These are phyloP conservation scores for Ichneumoninae sp. DNA, from an alignment of 2,888 invertebrate species.

Conservation along the genomic window DNA sequence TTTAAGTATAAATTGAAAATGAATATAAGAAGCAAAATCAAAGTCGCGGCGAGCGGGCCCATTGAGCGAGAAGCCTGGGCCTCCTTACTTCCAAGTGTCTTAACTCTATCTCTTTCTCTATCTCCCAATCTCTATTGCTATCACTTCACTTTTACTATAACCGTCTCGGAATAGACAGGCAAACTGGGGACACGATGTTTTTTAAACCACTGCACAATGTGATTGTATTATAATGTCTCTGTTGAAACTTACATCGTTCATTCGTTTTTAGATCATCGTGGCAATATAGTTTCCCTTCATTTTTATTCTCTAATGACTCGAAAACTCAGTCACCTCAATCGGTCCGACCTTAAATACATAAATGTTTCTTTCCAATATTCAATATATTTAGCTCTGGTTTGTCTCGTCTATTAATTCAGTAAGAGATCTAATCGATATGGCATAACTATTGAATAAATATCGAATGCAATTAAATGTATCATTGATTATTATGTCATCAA, in stretches of 20 bases:
- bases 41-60: constrained; percentile 78
- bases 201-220: not conserved
- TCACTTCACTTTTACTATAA: constrained; percentile 59
- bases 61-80: constrained; percentile 75
- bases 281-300: constrained; percentile 12
- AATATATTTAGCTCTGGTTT: constrained; percentile 74
- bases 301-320: not conserved
- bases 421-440: constrained; percentile 78
- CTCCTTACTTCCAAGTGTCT: constrained; percentile 83
- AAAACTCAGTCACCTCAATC: not conserved
- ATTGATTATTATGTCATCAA: constrained; percentile 50
- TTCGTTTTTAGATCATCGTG: constrained; percentile 52
- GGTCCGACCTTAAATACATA: not conserved
- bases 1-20: constrained; percentile 74
- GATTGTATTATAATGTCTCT: constrained; percentile 59
- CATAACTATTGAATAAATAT: constrained; percentile 80
- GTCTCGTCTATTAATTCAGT: constrained; percentile 77
- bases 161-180: constrained; percentile 77
- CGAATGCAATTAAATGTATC: constrained; percentile 74
- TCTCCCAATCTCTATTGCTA: constrained; percentile 65
- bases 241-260: constrained; percentile 17
- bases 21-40: constrained; percentile 77
- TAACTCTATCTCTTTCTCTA: constrained; percentile 74
- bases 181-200: constrained; percentile 67
- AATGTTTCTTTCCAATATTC: constrained; percentile 46